Evolutionary conservation across 2,113 vertebrate species (phyloP).

Genomic region (Hippopotamus amphibius): DNA sequence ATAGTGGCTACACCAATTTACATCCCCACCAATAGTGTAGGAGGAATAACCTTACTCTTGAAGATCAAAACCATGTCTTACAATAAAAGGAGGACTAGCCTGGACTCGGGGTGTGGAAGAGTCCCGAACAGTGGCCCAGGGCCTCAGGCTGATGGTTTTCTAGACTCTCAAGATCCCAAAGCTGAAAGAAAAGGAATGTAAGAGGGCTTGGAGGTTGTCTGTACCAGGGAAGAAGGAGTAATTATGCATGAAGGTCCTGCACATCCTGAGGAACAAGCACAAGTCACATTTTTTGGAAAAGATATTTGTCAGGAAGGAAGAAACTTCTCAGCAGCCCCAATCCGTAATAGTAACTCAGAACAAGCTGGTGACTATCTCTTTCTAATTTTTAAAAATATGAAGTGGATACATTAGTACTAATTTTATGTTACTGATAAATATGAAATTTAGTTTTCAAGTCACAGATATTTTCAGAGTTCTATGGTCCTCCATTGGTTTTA

Average conservation of each 20-base stretch:
- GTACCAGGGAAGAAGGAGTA: neutral
- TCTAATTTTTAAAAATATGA: neutral
- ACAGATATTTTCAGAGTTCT: neutral
- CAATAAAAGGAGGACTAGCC: neutral
- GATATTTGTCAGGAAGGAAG: neutral
- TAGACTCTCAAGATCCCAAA: neutral
- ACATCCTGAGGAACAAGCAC: neutral
- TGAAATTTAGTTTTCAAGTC: neutral
- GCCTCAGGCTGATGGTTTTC: neutral
- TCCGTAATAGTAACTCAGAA: neutral
- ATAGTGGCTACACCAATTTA: neutral
- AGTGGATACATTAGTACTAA: neutral
- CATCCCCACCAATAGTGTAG: neutral
- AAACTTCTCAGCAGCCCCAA: neutral
- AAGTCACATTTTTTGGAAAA: neutral
- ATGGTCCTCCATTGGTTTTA: neutral
- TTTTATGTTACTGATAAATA: neutral
- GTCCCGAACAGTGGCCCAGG: neutral
- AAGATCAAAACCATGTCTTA: neutral
- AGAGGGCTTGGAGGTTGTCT: neutral
- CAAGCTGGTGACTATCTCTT: neutral
- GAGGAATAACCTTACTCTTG: neutral
- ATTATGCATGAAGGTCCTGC: neutral
- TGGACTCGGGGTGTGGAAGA: neutral
- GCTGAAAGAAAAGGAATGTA: neutral